These are phyloP conservation scores for Rhodophaea formosa DNA, from an alignment of 2,888 invertebrate genomes.

Conservation along the genomic window DNA sequence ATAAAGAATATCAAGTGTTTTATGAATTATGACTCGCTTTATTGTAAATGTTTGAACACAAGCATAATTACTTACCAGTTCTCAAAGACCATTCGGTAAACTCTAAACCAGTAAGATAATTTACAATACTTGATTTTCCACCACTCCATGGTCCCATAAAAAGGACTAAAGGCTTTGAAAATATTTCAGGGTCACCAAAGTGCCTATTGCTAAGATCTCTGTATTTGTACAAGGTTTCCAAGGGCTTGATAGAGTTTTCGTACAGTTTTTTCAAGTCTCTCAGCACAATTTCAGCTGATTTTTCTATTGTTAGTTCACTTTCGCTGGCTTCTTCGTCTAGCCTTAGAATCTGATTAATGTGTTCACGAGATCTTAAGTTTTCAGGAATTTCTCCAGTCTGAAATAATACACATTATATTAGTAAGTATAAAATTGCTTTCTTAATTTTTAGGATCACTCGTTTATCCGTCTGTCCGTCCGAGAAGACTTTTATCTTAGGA, in stretches of 20 bases:
- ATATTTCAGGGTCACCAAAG: conserved; percentile 96
- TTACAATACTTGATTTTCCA: conserved; percentile 96
- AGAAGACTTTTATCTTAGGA: too few species aligned
- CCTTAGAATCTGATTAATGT: conserved; percentile 89
- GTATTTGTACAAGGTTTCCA: conserved; percentile 95
- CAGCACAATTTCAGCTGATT: conserved; percentile 88
- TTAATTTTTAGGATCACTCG: too few species aligned
- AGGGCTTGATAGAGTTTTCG: conserved; percentile 92
- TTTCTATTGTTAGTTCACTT: conserved; percentile 85
- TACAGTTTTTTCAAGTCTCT: conserved; percentile 92
- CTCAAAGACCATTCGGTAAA: conserved; percentile 90
- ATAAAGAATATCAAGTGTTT: conserved; percentile 15
- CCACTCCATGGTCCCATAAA: conserved; percentile 99
- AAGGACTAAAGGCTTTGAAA: conserved; percentile 94
- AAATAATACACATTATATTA: conserved; percentile 43
- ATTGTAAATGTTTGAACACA: background rate
- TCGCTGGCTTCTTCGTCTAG: conserved; percentile 88
- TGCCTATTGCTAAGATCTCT: conserved; percentile 94
- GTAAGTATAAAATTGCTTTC: too few species aligned
- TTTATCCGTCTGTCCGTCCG: too few species aligned
- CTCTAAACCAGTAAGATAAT: conserved; percentile 94
- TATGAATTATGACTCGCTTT: background rate
- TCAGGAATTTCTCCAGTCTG: conserved; percentile 88
- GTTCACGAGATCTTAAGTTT: conserved; percentile 88
- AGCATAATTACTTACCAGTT: conserved; percentile 84